These are phyloP conservation scores for Petrocephalus microphthalmus DNA, from an alignment of 2,113 vertebrate species.

Conservation along the genomic window DNA sequence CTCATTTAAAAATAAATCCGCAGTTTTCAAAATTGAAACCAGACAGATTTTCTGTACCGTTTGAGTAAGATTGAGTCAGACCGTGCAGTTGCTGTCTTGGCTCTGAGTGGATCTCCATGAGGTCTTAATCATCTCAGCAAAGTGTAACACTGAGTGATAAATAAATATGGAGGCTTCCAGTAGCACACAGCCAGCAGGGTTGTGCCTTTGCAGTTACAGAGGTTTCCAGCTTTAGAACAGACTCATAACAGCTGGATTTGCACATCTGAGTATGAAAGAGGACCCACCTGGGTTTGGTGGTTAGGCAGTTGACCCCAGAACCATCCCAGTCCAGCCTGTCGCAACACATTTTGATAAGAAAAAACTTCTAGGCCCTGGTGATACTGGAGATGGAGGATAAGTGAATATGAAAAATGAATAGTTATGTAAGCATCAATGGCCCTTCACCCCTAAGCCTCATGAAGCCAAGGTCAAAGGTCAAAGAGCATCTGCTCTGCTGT, in stretches of 20 bases:
- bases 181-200: not conserved
- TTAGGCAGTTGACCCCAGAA: not conserved
- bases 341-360: not conserved
- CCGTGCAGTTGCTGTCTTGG: not conserved
- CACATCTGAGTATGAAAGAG: not conserved
- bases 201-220: not conserved
- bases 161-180: not conserved
- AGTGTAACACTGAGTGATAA: not conserved
- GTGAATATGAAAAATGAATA: not conserved
- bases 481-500: not conserved
- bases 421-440: not conserved
- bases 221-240: not conserved
- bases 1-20: not conserved
- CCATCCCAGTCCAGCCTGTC: not conserved
- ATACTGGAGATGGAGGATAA: not conserved
- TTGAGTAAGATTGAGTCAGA: not conserved
- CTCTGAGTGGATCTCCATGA: not conserved
- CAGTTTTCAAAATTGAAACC: not conserved
- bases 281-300: not conserved
- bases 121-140: not conserved
- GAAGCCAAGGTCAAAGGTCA: not conserved
- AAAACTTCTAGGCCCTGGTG: not conserved
- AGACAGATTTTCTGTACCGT: not conserved
- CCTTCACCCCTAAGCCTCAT: not conserved
- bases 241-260: not conserved